phyloP scores from a whole-genome alignment of 1,140 invertebrate genomes.

The Pomacea maculata region DNA sequence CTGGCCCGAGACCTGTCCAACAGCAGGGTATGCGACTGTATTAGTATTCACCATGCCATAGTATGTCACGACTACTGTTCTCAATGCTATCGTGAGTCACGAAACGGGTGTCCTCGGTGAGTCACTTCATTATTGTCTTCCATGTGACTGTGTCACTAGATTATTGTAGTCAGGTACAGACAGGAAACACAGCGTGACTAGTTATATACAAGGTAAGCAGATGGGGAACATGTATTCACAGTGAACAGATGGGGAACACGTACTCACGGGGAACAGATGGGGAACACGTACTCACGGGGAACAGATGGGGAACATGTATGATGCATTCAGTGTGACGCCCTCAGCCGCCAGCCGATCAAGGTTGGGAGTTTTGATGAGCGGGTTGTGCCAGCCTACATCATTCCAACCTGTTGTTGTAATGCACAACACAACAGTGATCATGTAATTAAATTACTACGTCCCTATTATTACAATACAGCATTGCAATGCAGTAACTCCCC shows the following conservation, averaged over 20 bases:
- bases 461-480: no score
- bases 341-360: constrained; percentile 25
- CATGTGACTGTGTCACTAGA: neutral
- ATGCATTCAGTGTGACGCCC: constrained; percentile 32
- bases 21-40: neutral
- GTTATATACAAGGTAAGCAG: constrained; percentile 23
- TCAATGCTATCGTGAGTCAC: no score
- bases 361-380: constrained; percentile 59
- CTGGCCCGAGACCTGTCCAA: constrained; percentile 72
- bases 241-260: constrained; percentile 21
- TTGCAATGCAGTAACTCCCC: no score
- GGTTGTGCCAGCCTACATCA: constrained; percentile 37
- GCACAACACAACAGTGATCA: neutral
- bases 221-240: constrained; percentile 1
- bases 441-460: no score
- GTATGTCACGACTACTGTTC: no score
- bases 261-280: constrained; percentile 28
- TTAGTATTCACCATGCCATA: neutral
- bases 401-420: constrained; percentile 25
- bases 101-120: neutral
- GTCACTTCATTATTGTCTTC: neutral
- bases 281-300: constrained; percentile 22
- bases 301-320: constrained; percentile 29
- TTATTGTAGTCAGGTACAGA: constrained; percentile 14
- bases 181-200: neutral